A percentile compares a stretch with the other conserved stretches of the same genome.
phyloP scores from a whole-genome alignment of 2,113 vertebrate species.

The Elaphurus davidianus region DNA sequence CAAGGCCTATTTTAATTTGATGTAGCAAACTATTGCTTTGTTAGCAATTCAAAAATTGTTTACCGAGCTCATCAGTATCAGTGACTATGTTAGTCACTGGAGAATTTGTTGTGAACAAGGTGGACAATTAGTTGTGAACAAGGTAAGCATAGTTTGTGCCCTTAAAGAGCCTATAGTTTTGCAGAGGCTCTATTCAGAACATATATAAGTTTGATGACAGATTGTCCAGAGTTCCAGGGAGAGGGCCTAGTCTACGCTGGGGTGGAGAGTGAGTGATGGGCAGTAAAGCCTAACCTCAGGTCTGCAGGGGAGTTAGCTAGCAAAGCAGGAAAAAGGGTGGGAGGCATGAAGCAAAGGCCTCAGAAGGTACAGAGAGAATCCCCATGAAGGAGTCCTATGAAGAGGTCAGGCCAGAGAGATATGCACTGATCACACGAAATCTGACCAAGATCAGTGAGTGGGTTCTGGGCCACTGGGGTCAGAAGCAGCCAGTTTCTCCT shows the following conservation, averaged over 20 bases:
- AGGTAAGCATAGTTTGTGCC: background rate
- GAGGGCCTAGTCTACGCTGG: background rate
- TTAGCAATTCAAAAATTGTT: background rate
- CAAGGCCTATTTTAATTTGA: background rate
- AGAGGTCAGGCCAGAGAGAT: background rate
- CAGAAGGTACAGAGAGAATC: background rate
- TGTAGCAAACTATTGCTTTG: background rate
- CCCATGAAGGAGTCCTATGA: background rate
- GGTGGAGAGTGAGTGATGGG: background rate
- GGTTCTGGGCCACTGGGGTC: background rate
- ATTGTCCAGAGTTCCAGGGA: background rate
- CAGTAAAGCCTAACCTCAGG: background rate
- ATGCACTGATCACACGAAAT: background rate
- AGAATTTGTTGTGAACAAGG: background rate
- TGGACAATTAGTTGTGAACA: background rate
- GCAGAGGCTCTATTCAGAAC: background rate
- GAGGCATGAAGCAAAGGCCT: background rate
- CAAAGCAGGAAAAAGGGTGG: rapidly evolving
- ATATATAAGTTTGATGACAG: background rate
- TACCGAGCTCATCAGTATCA: background rate
- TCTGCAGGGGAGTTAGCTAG: background rate
- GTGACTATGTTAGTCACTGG: background rate
- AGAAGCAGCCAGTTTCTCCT: background rate
- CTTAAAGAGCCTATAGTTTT: background rate
- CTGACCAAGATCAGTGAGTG: background rate